Evolutionary conservation across 92 coral and sea anemone genomes (phyloP), one percentile per base, ranked within the genome.

Genomic region (Galaxea fascicularis): DNA sequence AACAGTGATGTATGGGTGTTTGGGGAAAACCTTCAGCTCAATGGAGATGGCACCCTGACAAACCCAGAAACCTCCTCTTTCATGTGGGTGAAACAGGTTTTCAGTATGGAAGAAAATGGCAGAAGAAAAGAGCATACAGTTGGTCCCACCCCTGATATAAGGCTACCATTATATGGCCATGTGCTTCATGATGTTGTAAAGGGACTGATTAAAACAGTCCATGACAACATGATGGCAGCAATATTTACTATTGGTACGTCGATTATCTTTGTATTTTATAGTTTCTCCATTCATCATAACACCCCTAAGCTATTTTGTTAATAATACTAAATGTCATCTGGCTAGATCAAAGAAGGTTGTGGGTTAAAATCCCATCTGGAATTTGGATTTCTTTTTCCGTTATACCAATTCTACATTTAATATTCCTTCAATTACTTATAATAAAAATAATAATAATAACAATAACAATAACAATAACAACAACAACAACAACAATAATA

Each of bases 201-300:
- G 25, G 31, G 76, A 59, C 30, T 80, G 44, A 0, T 35, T 24
- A 10, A 13, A 20, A 86, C 90, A 14, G n/a, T 86, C 0, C 80
- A 86, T 54, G 68, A 86, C 29, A 86, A 86, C 45, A 46, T 18
- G 8, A 67, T 78, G 79, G 86, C 86, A 26, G 90, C 58, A 12
- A 39, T 86, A 4, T 86, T 86, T 28, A 67, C 86, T 11, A 86
- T 78, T 4, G 90, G 90, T 86, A 85, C 17, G 44, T 31, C 26
- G 25, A 62, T 11, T 62, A 1, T 20, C 27, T 63, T 63, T 46
- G 51, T 46, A 46, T 46, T 46, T 46, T 46, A 46, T 46, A 46
- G 51, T 46, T 46, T 46, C 51, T 46, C 51, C 51, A 46, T 46
- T 46, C 51, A 46, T 46, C 51, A 46, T 46, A 46, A 46, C 51